Evolutionary conservation across 2,113 vertebrate species (phyloP).

Genomic region (Elephantulus edwardii): DNA sequence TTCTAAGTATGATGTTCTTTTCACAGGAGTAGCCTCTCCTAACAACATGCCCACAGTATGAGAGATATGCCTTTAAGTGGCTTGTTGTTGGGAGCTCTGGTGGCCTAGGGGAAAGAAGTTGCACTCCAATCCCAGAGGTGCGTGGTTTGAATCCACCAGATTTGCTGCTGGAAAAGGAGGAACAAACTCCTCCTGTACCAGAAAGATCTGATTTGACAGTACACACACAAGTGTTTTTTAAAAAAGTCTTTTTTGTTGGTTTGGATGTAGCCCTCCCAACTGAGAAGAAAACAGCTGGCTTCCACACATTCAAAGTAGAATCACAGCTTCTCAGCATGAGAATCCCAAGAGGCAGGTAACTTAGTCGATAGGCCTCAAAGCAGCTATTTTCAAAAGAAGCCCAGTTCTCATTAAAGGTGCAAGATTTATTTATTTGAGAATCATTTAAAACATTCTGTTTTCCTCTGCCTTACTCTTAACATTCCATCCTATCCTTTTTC

Average conservation of each 20-base stretch:
- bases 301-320: not conserved
- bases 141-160: no score
- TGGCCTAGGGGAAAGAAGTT: no score
- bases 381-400: constrained; percentile 23
- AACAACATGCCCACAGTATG: no score
- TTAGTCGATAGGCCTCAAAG: not conserved
- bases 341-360: not conserved
- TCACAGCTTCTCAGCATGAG: not conserved
- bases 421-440: not conserved
- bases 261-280: not conserved
- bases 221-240: no score
- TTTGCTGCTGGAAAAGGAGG: no score
- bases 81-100: no score
- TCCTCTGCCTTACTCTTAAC: not conserved
- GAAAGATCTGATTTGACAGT: no score
- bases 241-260: not conserved
- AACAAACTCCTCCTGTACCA: no score
- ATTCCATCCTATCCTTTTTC: not conserved
- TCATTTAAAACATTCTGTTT: not conserved
- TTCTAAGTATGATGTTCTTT: no score
- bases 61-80: no score
- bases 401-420: not conserved
- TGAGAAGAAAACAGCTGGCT: not conserved
- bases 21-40: no score
- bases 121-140: no score